Evolutionary conservation across 2,888 invertebrate genomes (phyloP).

Genomic region (Folsomia candida): DNA sequence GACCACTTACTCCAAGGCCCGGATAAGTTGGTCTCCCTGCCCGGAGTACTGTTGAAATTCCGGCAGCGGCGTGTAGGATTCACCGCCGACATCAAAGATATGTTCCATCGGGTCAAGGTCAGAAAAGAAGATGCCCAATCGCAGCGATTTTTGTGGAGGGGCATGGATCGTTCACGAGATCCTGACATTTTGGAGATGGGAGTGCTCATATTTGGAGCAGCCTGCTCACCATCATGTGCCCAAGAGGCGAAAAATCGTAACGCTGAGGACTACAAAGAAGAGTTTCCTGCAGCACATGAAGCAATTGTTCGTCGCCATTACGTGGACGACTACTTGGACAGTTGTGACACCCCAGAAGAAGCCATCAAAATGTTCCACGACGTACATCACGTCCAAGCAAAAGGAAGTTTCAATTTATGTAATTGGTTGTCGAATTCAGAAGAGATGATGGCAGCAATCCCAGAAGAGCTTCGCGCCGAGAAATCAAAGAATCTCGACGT

Average conservation of each 20-base stretch:
- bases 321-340: too few species aligned
- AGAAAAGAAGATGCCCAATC: background rate
- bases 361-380: background rate
- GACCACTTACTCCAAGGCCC: too few species aligned
- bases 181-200: background rate
- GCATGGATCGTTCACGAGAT: background rate
- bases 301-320: background rate
- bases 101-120: conserved; percentile 11
- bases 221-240: background rate
- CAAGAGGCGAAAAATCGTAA: background rate
- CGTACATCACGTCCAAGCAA: background rate
- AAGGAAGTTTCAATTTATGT: background rate
- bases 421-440: background rate
- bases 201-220: conserved; percentile 5
- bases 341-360: background rate
- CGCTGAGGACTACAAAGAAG: background rate
- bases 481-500: background rate
- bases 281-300: background rate
- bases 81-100: conserved; percentile 8
- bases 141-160: conserved; percentile 12
- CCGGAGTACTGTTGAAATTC: conserved; percentile 15
- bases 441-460: background rate
- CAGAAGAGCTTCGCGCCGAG: background rate
- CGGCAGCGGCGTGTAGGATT: background rate
- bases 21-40: background rate